A percentile compares a stretch with the other conserved stretches of the same genome.
These are phyloP conservation scores for Boleophthalmus pectinirostris DNA, from an alignment of 2,113 vertebrate species.

Conservation along the genomic window DNA sequence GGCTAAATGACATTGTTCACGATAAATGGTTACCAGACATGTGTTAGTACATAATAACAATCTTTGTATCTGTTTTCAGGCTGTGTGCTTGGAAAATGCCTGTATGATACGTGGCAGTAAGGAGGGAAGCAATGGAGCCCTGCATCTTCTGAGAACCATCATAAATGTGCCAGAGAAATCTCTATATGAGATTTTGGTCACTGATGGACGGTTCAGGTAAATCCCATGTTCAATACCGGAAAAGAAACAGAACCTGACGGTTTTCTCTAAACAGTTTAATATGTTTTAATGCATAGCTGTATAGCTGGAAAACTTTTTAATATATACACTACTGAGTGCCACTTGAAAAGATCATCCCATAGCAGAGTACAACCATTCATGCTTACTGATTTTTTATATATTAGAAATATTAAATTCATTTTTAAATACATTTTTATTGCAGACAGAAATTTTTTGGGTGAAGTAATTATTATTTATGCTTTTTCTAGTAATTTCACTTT, in stretches of 20 bases:
- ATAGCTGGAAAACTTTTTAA: too few relatives aligned
- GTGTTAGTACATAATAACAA: neutral
- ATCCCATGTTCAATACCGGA: neutral
- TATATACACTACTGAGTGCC: neutral
- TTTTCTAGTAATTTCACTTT: too few relatives aligned
- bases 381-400: neutral
- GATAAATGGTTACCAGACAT: constrained; percentile 31
- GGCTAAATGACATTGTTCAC: neutral
- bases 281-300: too few relatives aligned
- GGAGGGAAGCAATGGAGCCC: constrained; percentile 89
- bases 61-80: constrained; percentile 63
- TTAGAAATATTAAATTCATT: neutral
- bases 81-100: constrained; percentile 94
- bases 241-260: too few relatives aligned
- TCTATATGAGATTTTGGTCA: constrained; percentile 80
- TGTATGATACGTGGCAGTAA: constrained; percentile 93
- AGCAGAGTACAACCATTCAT: neutral
- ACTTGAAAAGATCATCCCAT: neutral
- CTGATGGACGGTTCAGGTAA: constrained; percentile 93
- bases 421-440: too few relatives aligned
- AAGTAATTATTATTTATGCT: too few relatives aligned
- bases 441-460: too few relatives aligned
- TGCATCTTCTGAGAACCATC: constrained; percentile 87
- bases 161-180: constrained; percentile 86
- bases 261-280: too few relatives aligned